These are phyloP conservation scores for Poeciliopsis paucimaculata DNA, from an alignment of 2,797 vertebrate genomes.

Conservation along the genomic window DNA sequence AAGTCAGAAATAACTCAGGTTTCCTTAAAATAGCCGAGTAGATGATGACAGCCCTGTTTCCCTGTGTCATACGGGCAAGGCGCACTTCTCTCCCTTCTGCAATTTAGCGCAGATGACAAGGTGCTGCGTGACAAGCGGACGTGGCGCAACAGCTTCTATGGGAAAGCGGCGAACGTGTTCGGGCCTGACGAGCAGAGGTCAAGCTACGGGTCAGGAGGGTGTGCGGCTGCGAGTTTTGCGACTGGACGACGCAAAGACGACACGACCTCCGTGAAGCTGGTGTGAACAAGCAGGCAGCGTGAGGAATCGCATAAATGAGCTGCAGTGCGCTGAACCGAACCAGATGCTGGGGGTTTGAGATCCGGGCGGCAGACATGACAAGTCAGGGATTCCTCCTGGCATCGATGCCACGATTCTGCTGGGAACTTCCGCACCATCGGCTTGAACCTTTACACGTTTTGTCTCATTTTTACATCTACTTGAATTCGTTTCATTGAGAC, in stretches of 20 bases:
- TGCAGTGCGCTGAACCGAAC: constrained; percentile 39
- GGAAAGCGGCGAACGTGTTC: constrained; percentile 41
- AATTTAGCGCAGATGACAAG: background rate
- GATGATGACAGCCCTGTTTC: constrained; percentile 39
- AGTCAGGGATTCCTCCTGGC: constrained; percentile 15
- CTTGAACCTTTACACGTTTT: background rate
- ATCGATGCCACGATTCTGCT: background rate
- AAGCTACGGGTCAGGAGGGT: constrained; percentile 7
- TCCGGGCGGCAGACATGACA: constrained; percentile 40
- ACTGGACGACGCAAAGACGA: constrained; percentile 23
- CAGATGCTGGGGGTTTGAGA: constrained; percentile 51
- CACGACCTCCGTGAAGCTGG: constrained; percentile 11
- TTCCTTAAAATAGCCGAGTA: constrained; percentile 58
- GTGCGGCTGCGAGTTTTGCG: constrained; percentile 17
- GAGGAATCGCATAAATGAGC: constrained; percentile 23
- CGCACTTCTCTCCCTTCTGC: background rate
- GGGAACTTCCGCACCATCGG: background rate
- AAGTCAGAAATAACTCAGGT: constrained; percentile 58
- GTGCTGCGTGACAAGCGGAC: constrained; percentile 23
- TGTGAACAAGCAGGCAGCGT: background rate
- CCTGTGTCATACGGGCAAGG: constrained; percentile 13
- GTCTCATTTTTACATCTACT: background rate
- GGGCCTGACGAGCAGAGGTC: constrained; percentile 52
- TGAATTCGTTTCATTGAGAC: background rate
- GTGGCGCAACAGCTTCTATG: constrained; percentile 13